phyloP scores from a whole-genome alignment of 2,113 vertebrate genomes.

The Coryphaenoides rupestris region DNA sequence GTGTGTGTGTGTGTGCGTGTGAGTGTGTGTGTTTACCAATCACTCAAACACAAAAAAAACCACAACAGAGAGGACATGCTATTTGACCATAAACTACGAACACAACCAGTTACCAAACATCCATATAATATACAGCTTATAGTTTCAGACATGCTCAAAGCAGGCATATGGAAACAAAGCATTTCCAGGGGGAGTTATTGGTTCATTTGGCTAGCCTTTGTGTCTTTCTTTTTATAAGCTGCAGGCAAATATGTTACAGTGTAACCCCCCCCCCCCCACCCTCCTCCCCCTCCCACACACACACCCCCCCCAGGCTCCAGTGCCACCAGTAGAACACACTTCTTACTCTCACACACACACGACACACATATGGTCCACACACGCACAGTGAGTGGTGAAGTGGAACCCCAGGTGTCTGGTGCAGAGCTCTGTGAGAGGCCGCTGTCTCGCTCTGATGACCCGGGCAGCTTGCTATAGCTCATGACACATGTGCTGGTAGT shows the following conservation, averaged over 20 bases:
- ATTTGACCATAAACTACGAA: slow-evolving; percentile 10
- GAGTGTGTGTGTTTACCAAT: too few species aligned
- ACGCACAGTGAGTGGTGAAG: slow-evolving; percentile 39
- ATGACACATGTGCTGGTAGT: background rate
- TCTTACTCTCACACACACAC: too few species aligned
- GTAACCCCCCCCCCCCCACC: too few species aligned
- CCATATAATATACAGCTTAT: too few species aligned
- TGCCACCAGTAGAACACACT: too few species aligned
- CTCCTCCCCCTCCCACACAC: too few species aligned
- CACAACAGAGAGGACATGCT: background rate
- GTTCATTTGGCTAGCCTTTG: slow-evolving; percentile 43
- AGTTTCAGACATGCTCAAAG: background rate
- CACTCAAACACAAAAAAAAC: too few species aligned
- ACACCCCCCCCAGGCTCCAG: slow-evolving; percentile 32
- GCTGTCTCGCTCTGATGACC: slow-evolving; percentile 24
- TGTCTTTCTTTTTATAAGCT: slow-evolving; percentile 61
- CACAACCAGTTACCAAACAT: too few species aligned
- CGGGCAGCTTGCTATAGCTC: background rate
- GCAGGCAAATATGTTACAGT: slow-evolving; percentile 61
- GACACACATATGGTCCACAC: slow-evolving; percentile 23
- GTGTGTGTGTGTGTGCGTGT: background rate
- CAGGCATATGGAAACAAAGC: slow-evolving; percentile 33
- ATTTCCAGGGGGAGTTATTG: slow-evolving; percentile 32
- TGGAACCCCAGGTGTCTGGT: slow-evolving; percentile 70
- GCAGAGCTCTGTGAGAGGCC: slow-evolving; percentile 36